Percentiles rank a stretch among this genome's conserved stretches.
Evolutionary conservation across 2,797 vertebrate genomes (phyloP).

Genomic region (Poeciliopsis turneri): DNA sequence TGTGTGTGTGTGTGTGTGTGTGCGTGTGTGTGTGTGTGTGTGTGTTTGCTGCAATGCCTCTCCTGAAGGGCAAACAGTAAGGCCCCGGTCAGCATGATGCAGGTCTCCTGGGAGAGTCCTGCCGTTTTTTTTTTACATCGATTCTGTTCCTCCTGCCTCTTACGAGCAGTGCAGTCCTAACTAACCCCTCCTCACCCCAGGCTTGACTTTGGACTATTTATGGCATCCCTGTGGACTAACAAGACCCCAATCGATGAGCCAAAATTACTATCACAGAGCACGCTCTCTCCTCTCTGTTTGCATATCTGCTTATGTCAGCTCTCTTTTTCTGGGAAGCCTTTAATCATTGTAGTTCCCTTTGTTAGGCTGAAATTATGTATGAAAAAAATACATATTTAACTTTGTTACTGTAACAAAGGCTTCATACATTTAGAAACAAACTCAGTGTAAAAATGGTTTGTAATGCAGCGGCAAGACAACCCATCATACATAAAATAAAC

Average conservation of each 20-base stretch:
- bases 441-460: conserved; percentile 8
- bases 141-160: conserved; percentile 68
- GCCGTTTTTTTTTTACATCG: conserved; percentile 61
- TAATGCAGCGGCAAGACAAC: conserved; percentile 19
- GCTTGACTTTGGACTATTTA: conserved; percentile 77
- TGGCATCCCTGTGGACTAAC: conserved; percentile 70
- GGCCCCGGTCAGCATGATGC: conserved; percentile 76
- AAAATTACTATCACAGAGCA: conserved; percentile 54
- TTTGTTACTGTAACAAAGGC: conserved; percentile 14
- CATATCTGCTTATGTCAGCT: conserved; percentile 64
- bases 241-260: conserved; percentile 72
- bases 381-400: conserved; percentile 16
- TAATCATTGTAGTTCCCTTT: conserved; percentile 49
- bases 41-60: conserved; percentile 75
- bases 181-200: conserved; percentile 48
- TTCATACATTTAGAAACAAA: conserved; percentile 36
- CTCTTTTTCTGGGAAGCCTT: conserved; percentile 53
- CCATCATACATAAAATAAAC: background rate
- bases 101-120: conserved; percentile 62
- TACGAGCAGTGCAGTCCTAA: conserved; percentile 47
- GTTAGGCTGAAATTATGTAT: conserved; percentile 31
- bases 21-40: background rate
- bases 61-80: conserved; percentile 74
- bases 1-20: background rate
- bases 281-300: conserved; percentile 36